phyloP scores from a whole-genome alignment of 2,888 invertebrate species.

The Polyommatus iphigenia region DNA sequence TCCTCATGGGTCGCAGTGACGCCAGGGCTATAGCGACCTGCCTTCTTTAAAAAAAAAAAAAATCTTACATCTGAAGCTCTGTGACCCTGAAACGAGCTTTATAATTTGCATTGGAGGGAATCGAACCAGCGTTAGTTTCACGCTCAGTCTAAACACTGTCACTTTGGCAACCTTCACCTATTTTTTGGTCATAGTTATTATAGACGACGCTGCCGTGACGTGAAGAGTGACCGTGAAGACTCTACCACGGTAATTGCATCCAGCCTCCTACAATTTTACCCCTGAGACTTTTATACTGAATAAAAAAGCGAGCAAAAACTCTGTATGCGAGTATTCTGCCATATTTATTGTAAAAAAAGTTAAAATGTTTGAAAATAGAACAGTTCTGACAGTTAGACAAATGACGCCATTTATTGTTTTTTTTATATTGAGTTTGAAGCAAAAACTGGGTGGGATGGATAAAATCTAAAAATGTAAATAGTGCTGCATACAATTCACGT shows the following conservation, averaged over 20 bases:
- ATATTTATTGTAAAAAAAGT: background rate
- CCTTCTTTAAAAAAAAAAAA: too few species aligned
- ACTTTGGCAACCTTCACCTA: slow-evolving; percentile 16
- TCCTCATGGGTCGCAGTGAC: too few species aligned
- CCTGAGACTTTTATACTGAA: background rate
- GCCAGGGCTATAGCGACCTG: too few species aligned
- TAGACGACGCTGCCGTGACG: slow-evolving; percentile 4
- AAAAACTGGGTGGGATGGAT: background rate
- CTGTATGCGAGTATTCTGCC: background rate
- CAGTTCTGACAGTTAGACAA: background rate
- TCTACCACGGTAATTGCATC: slow-evolving; percentile 9
- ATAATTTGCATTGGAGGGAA: background rate
- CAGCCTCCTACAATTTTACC: background rate
- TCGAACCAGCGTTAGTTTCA: background rate
- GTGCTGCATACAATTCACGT: slow-evolving; percentile 44
- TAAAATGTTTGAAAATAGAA: background rate
- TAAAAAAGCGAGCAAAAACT: background rate
- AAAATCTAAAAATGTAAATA: background rate
- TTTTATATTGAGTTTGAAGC: background rate
- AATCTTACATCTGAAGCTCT: background rate
- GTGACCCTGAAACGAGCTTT: background rate
- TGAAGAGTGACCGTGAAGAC: background rate
- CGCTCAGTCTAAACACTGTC: slow-evolving; percentile 12
- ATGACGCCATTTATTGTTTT: background rate
- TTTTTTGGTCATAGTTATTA: slow-evolving; percentile 16